phyloP scores from a whole-genome alignment of 2,888 invertebrate genomes.

The Capitulum mitella region DNA sequence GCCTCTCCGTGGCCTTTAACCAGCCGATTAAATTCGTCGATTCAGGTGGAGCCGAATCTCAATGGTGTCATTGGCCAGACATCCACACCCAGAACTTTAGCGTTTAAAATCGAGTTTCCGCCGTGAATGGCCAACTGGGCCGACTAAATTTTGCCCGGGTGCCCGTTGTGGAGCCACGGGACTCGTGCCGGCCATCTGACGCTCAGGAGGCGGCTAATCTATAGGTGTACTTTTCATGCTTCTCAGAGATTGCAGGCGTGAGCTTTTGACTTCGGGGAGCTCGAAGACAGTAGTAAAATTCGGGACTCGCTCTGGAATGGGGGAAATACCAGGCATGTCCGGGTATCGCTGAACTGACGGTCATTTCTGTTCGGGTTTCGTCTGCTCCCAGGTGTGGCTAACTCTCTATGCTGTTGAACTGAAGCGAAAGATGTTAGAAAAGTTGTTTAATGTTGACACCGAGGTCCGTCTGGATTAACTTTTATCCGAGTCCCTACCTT shows the following conservation, averaged over 20 bases:
- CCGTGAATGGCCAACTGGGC: neutral
- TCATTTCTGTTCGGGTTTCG: no score
- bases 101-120: neutral
- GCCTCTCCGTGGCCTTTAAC: no score
- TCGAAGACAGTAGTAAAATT: neutral
- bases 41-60: neutral
- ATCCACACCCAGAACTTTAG: neutral
- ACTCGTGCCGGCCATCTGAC: neutral
- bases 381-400: no score
- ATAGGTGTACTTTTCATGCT: neutral
- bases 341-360: no score
- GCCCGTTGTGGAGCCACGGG: neutral
- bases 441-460: no score
- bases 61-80: neutral
- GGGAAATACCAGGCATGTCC: no score
- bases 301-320: neutral
- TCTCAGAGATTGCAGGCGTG: neutral
- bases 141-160: neutral
- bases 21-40: neutral
- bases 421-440: no score
- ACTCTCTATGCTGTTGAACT: no score
- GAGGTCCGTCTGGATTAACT: no score
- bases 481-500: no score
- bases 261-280: neutral
- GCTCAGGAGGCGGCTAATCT: neutral